phyloP scores from a whole-genome alignment of 2,797 vertebrate species.

The Karalla daura region DNA sequence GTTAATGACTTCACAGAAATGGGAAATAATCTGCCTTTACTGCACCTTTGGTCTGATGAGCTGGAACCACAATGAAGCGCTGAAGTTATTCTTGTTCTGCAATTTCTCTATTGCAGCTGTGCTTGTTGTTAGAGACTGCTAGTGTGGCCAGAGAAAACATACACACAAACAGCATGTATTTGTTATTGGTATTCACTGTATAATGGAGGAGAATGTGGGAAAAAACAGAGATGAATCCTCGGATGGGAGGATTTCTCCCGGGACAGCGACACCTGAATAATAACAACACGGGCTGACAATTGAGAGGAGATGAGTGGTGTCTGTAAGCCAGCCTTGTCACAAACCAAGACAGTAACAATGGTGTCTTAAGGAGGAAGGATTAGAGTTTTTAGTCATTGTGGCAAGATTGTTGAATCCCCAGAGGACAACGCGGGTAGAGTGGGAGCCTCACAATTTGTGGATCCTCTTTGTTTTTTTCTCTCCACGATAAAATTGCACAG shows the following conservation, averaged over 20 bases:
- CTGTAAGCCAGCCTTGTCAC: slow-evolving; percentile 53
- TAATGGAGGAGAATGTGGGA: slow-evolving; percentile 45
- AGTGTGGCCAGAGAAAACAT: slow-evolving; percentile 41
- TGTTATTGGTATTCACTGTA: slow-evolving; percentile 53
- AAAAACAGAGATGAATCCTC: slow-evolving; percentile 49
- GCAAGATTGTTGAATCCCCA: slow-evolving; percentile 55
- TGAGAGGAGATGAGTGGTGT: slow-evolving; percentile 53
- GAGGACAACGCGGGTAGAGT: slow-evolving; percentile 27
- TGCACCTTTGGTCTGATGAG: background rate
- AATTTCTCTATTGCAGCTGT: slow-evolving; percentile 48
- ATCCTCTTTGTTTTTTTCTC: slow-evolving; percentile 15
- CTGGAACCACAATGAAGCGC: slow-evolving; percentile 18
- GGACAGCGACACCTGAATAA: slow-evolving; percentile 64
- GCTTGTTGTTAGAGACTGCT: slow-evolving; percentile 46
- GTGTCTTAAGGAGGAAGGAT: slow-evolving; percentile 59
- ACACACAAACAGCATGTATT: slow-evolving; percentile 27
- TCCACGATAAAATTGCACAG: slow-evolving; percentile 6
- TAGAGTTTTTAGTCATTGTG: slow-evolving; percentile 48
- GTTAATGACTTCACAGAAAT: slow-evolving; percentile 1
- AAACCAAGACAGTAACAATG: slow-evolving; percentile 51
- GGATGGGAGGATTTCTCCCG: slow-evolving; percentile 55
- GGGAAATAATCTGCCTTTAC: background rate
- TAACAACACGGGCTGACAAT: slow-evolving; percentile 61
- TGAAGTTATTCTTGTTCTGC: slow-evolving; percentile 4
- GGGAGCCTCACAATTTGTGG: slow-evolving; percentile 19